Percentiles rank a stretch among this genome's conserved stretches.
These are phyloP conservation scores for Petrocephalus zakoni DNA, from an alignment of 2,113 vertebrate genomes.

Conservation along the genomic window DNA sequence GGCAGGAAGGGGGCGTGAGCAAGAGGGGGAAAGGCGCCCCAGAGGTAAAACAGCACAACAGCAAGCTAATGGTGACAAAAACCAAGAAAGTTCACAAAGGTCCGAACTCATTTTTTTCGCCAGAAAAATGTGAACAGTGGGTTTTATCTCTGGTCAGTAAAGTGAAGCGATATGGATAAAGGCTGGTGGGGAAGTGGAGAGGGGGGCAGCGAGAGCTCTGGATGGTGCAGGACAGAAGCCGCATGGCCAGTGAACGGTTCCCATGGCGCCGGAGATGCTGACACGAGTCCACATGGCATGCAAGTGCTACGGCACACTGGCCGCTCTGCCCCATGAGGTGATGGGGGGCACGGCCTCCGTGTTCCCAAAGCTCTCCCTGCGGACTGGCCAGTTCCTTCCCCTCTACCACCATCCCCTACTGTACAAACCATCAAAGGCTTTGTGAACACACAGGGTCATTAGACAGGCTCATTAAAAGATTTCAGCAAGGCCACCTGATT, in stretches of 20 bases:
- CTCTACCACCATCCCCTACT: too few relatives aligned
- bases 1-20: background rate
- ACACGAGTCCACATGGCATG: background rate
- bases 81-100: background rate
- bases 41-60: background rate
- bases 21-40: background rate
- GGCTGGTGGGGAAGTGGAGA: background rate
- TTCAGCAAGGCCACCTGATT: too few relatives aligned
- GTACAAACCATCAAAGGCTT: too few relatives aligned
- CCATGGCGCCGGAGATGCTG: background rate
- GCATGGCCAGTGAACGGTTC: background rate
- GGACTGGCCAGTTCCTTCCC: too few relatives aligned
- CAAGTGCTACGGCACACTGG: background rate
- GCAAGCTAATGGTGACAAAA: background rate
- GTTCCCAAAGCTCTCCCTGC: too few relatives aligned
- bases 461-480: too few relatives aligned
- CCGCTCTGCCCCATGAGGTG: too few relatives aligned
- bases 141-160: background rate
- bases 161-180: background rate
- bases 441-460: too few relatives aligned
- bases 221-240: background rate
- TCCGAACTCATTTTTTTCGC: background rate
- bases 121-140: background rate
- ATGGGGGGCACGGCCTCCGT: too few relatives aligned
- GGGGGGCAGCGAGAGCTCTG: background rate